Percentiles rank a stretch among this genome's conserved stretches.
phyloP scores from a whole-genome alignment of 1,140 invertebrate genomes.

The Temnothorax curvispinosus region DNA sequence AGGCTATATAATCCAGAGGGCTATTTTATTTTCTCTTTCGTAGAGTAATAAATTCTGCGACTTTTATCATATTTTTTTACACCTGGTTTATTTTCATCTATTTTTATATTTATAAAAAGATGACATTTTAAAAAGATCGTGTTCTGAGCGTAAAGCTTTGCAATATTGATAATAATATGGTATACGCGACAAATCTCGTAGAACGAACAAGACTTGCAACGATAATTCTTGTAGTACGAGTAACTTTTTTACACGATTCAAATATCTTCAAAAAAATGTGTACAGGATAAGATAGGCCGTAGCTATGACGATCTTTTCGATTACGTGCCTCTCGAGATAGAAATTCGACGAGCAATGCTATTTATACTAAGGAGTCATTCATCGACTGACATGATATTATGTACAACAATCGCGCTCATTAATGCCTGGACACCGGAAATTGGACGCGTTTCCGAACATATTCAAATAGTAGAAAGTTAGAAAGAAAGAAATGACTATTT shows the following conservation, averaged over 20 bases:
- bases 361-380: not conserved
- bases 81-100: not conserved
- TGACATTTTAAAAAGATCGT: not conserved
- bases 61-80: not conserved
- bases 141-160: not conserved
- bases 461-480: no score
- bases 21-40: not conserved
- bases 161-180: not conserved
- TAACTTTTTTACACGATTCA: not conserved
- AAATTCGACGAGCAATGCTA: not conserved
- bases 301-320: not conserved
- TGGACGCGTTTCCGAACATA: no score
- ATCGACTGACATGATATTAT: not conserved
- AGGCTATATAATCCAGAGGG: not conserved
- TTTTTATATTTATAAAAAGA: slow-evolving; percentile 16
- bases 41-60: not conserved
- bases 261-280: not conserved
- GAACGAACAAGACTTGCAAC: not conserved
- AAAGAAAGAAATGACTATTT: no score
- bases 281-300: not conserved
- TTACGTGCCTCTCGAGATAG: not conserved
- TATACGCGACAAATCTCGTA: not conserved
- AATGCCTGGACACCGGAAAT: no score
- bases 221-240: not conserved
- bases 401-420: no score